phyloP scores from a whole-genome alignment of 23 tunicate genomes.

The Aplidium turbinatum region DNA sequence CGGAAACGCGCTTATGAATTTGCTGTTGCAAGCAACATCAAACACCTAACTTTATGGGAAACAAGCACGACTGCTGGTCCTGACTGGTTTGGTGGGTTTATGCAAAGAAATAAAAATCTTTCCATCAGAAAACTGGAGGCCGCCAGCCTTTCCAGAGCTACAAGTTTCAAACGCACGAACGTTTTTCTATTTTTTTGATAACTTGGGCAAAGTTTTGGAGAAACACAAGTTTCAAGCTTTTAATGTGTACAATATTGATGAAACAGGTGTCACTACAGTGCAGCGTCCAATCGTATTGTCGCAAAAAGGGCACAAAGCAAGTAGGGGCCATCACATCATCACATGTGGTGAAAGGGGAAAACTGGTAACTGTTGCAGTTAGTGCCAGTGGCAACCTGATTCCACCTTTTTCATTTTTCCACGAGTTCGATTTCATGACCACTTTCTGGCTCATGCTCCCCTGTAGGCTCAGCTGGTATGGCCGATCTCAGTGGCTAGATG shows the following conservation, averaged over 20 bases:
- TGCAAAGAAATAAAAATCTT: background rate
- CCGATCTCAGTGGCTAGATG: conserved; percentile 13
- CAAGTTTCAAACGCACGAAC: conserved; percentile 7
- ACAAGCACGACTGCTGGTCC: conserved; percentile 1
- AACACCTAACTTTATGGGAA: too few relatives aligned
- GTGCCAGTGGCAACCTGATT: conserved; percentile 13
- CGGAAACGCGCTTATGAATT: too few relatives aligned
- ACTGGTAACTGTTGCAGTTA: conserved; percentile 9
- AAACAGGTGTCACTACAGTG: conserved; percentile 18
- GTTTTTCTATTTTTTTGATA: conserved; percentile 7
- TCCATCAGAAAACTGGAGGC: background rate
- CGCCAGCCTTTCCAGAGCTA: background rate
- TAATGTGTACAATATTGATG: conserved; percentile 10
- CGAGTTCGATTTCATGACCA: background rate
- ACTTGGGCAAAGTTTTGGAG: conserved; percentile 2
- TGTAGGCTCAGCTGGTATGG: background rate
- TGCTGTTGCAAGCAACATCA: too few relatives aligned
- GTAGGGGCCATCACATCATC: conserved; percentile 11
- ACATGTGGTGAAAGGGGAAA: conserved; percentile 11
- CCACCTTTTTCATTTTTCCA: conserved; percentile 23
- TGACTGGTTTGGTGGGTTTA: background rate
- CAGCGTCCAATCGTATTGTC: conserved; percentile 3
- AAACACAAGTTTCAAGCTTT: background rate
- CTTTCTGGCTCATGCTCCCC: conserved; percentile 13
- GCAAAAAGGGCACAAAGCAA: conserved; percentile 2